Evolutionary conservation across 2,888 invertebrate genomes (phyloP).

Genomic region (Clitarchus hookeri): DNA sequence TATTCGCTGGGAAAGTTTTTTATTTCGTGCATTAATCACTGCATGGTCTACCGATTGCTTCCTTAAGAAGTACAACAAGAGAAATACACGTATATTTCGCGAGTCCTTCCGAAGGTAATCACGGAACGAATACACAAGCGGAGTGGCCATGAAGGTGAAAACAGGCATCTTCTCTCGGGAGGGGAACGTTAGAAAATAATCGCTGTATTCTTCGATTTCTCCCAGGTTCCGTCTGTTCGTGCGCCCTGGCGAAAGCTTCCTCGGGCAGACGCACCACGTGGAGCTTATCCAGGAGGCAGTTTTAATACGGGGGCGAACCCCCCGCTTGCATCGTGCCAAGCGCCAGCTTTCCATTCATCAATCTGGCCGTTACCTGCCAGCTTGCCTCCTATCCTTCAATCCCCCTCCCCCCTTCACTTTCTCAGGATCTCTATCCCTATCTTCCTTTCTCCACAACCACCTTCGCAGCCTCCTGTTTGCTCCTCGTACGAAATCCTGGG

Average conservation of each 20-base stretch:
- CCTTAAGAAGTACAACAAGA: no score
- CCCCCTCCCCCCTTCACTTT: not conserved
- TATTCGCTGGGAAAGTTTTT: no score
- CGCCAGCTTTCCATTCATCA: conserved; percentile 22
- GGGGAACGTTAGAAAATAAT: no score
- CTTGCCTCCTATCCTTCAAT: not conserved
- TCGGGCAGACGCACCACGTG: not conserved
- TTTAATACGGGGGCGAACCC: not conserved
- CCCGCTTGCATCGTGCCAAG: not conserved
- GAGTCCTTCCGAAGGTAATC: no score
- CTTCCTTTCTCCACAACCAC: not conserved
- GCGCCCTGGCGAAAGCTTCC: not conserved
- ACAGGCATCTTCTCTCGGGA: no score
- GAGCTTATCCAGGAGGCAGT: not conserved
- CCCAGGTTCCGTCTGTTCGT: no score
- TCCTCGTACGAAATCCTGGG: conserved; percentile 15
- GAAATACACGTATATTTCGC: no score
- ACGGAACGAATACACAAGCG: no score
- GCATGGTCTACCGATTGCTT: no score
- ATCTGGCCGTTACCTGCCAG: conserved; percentile 11
- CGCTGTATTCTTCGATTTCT: not conserved
- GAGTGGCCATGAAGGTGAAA: no score
- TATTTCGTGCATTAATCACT: no score
- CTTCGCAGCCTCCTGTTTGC: not conserved
- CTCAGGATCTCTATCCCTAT: not conserved